A percentile compares a stretch with the other conserved stretches of the same genome.
Evolutionary conservation across 2,113 vertebrate genomes (phyloP).

Genomic region (Buteo buteo): DNA sequence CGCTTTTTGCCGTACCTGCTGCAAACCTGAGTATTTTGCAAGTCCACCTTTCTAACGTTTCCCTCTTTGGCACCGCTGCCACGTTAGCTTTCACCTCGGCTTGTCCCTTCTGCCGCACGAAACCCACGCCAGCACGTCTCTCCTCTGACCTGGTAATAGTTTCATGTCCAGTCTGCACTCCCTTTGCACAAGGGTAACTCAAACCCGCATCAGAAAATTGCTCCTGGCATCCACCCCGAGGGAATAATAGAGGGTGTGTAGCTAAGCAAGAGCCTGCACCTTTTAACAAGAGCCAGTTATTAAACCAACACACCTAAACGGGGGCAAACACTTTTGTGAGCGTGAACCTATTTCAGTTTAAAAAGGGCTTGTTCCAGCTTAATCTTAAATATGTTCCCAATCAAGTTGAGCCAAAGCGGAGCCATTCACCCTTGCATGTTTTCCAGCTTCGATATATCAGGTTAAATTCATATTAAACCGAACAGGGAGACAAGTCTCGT

Average conservation of each 20-base stretch:
- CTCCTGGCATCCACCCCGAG: not conserved
- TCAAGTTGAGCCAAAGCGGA: not conserved
- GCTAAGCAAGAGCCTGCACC: not conserved
- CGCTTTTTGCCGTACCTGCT: not conserved
- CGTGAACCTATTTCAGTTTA: not conserved
- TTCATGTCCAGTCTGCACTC: not conserved
- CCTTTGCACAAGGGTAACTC: accelerated
- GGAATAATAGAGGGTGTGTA: not conserved
- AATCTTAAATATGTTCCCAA: not conserved
- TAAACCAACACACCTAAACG: not conserved
- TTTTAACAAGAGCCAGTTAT: too few relatives aligned
- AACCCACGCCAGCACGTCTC: not conserved
- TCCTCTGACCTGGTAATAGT: not conserved
- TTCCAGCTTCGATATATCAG: not conserved
- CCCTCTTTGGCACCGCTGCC: not conserved
- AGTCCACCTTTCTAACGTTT: not conserved
- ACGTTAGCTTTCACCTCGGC: accelerated
- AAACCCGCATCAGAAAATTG: not conserved
- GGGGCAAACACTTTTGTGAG: not conserved
- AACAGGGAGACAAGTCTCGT: not conserved
- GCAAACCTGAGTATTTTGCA: not conserved
- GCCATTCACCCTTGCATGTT: not conserved
- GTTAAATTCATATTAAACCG: not conserved
- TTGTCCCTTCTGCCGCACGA: not conserved
- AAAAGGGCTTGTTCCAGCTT: not conserved